Evolutionary conservation across 1,140 invertebrate genomes (phyloP).

Genomic region (Olivierus martensii): DNA sequence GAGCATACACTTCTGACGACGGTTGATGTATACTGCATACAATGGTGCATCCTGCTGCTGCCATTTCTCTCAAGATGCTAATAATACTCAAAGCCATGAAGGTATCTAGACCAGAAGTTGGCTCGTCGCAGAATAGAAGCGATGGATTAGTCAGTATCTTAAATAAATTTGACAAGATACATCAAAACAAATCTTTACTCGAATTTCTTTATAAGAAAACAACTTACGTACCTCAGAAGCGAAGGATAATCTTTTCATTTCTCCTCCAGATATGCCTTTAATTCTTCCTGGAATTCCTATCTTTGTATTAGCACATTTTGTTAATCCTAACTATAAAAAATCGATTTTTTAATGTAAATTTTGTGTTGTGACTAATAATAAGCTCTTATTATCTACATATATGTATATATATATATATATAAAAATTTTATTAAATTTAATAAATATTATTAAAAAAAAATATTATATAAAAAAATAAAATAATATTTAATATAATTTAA

Average conservation of each 20-base stretch:
- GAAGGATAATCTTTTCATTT: conserved; percentile 88
- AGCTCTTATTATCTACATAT: no score
- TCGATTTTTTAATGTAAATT: background rate
- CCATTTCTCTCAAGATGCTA: conserved; percentile 50
- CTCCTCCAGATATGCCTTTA: conserved; percentile 90
- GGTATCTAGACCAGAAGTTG: conserved; percentile 83
- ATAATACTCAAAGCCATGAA: conserved; percentile 85
- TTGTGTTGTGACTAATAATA: no score
- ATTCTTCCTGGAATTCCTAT: conserved; percentile 72
- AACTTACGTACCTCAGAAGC: conserved; percentile 90
- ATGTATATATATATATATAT: no score
- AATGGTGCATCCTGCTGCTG: conserved; percentile 75
- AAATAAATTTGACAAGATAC: no score
- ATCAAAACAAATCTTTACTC: no score
- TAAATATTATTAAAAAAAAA: no score
- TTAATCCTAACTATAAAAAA: conserved; percentile 52
- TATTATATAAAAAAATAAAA: no score
- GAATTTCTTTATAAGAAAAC: no score
- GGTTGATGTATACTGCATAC: conserved; percentile 93
- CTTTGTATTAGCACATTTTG: conserved; percentile 54
- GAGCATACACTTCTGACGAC: conserved; percentile 76
- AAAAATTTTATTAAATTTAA: no score
- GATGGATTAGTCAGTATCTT: conserved; percentile 85
- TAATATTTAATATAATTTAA: no score
- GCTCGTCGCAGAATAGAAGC: conserved; percentile 93